Percentiles rank a stretch among this genome's conserved stretches.
phyloP scores from a whole-genome alignment of 2,888 invertebrate genomes.

The Flexamia atlantica region DNA sequence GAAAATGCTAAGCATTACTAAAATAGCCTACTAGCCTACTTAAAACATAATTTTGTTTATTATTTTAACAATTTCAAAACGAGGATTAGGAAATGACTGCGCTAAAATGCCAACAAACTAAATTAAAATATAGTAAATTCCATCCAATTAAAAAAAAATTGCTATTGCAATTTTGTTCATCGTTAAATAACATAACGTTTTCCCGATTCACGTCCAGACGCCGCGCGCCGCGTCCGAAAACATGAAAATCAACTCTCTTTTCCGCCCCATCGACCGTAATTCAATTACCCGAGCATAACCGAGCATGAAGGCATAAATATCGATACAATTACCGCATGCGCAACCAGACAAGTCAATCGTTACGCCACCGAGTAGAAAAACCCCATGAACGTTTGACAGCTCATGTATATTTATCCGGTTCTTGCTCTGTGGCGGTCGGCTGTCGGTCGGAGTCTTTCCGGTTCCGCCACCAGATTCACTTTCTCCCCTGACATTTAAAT shows the following conservation, averaged over 20 bases:
- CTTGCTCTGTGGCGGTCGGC: background rate
- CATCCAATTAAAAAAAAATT: too few species aligned
- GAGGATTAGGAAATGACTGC: too few species aligned
- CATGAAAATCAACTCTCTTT: constrained; percentile 9
- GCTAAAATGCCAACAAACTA: too few species aligned
- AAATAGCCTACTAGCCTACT: too few species aligned
- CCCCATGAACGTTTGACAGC: background rate
- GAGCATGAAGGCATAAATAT: constrained; percentile 43
- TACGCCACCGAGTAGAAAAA: constrained; percentile 11
- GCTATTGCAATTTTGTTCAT: too few species aligned
- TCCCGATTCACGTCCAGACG: too few species aligned
- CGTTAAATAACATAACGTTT: too few species aligned
- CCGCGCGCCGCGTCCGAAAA: background rate
- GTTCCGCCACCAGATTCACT: constrained; percentile 18
- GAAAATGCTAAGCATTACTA: too few species aligned
- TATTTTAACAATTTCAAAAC: too few species aligned
- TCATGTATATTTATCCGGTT: constrained; percentile 40
- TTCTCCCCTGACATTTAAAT: constrained; percentile 34
- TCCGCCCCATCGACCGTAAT: constrained; percentile 29
- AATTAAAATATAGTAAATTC: too few species aligned
- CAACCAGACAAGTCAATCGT: constrained; percentile 9
- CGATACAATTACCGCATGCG: constrained; percentile 1
- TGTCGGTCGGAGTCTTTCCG: constrained; percentile 19
- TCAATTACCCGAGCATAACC: constrained; percentile 34
- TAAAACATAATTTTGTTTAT: too few species aligned